Percentiles rank a stretch among this genome's conserved stretches.
Conservation (phyloP, 2,797 vertebrate genomes). For the Octomys mimax region DNA sequence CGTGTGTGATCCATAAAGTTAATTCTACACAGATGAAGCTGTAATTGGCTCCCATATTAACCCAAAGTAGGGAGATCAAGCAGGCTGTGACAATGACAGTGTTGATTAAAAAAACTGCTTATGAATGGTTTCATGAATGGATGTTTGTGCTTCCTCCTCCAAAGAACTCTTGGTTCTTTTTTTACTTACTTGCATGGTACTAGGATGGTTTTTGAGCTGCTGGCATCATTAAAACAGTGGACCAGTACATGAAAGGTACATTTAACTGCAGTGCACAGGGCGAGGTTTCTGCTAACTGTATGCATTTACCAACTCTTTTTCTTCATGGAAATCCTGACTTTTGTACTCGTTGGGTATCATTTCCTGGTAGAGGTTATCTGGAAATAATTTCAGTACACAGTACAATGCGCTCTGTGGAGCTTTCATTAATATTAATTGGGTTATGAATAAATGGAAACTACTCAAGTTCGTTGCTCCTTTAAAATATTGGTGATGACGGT, state of each 20-base stretch:
- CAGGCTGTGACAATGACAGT: constrained; percentile 83
- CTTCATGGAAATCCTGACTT: not conserved
- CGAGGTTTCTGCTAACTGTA: constrained; percentile 20
- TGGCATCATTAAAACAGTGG: constrained; percentile 23
- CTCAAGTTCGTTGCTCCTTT: not conserved
- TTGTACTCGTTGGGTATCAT: not conserved
- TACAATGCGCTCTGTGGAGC: not conserved
- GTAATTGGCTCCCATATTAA: constrained; percentile 89
- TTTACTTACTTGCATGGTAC: not conserved
- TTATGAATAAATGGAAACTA: constrained; percentile 37
- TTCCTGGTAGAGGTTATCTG: constrained; percentile 56
- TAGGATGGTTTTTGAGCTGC: constrained; percentile 34
- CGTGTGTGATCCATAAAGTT: constrained; percentile 89
- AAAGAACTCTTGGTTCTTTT: constrained; percentile 54
- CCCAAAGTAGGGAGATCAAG: constrained; percentile 87
- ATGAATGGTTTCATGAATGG: constrained; percentile 57
- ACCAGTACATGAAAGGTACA: constrained; percentile 11
- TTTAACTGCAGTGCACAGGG: not conserved
- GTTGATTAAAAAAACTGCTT: constrained; percentile 83
- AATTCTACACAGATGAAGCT: constrained; percentile 90
- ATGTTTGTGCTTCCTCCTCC: constrained; percentile 79
- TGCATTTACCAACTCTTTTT: constrained; percentile 4
- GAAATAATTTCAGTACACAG: constrained; percentile 51
- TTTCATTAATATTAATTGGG: constrained; percentile 27
- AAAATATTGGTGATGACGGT: not conserved